Base-by-base conservation (phyloP, 2,113 vertebrate species). In the Psephotus haematonotus region DNA sequence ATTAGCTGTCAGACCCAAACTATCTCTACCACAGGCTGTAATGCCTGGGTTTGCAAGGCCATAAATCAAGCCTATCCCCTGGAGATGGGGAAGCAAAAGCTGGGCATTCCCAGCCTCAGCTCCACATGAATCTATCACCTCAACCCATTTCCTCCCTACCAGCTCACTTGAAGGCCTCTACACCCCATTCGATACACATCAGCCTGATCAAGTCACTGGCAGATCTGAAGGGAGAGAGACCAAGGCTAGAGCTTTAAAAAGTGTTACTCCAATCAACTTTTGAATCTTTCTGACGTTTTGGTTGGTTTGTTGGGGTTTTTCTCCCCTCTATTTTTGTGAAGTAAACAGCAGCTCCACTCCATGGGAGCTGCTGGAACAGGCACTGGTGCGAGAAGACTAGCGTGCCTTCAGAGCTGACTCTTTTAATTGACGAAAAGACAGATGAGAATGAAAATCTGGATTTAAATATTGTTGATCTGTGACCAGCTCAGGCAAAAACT, bases 11-110 rank as follows among this genome's bases (percentile, higher is more conserved):
- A 93, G 71, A 80, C 13, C 15, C 57, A 84, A 74, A 93, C 74
- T 90, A 75, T 83, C 60, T 75, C 33, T 50, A 39, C n/a, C 1
- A 1, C 64, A 70, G 49, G 20, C 46, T 80, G 16, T 70, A 31
- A 29, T 81, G 23, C 22, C 19, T 0, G 0, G 31, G 11, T 93
- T 88, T 96, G 14, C 29, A 70, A 71, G 27, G 46, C 46, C 60
- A 90, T 92, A 93, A 95, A 94, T 94, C 93, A 96, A 90, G 37
- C 35, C 31, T 63, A 10, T 15, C 3, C 18, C 44, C 24, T 62
- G 52, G 70, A 59, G 64, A 76, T 1, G 0, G 0, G 41, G 60
- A 76, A 13, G 16, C 17, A 8, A 67, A 74, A 63, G 37, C 49
- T 74, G 53, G 29, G n/a, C 7, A 11, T 9, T 68, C 35, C 37